Percentiles rank a stretch among this genome's conserved stretches.
phyloP scores from a whole-genome alignment of 2,888 invertebrate species.

The Oscheius sp. region DNA sequence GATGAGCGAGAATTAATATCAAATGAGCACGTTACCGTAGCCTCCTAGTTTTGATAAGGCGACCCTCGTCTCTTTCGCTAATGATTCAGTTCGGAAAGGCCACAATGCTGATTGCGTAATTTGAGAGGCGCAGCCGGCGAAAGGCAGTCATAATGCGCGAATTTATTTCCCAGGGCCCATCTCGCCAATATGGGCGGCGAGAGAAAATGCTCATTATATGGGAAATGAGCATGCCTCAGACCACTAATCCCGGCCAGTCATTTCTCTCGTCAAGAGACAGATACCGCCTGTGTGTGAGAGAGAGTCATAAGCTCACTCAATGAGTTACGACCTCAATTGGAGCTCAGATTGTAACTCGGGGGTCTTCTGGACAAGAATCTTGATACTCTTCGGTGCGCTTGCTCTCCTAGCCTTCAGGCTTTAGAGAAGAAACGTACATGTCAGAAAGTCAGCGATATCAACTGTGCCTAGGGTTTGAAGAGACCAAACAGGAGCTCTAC shows the following conservation, averaged over 20 bases:
- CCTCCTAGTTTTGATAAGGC: not conserved
- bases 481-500: too few species aligned
- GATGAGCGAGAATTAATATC: constrained; percentile 31
- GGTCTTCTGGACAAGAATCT: too few species aligned
- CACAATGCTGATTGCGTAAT: constrained; percentile 30
- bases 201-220: constrained; percentile 36
- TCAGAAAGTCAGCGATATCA: too few species aligned
- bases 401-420: too few species aligned
- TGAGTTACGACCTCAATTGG: too few species aligned
- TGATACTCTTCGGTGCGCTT: too few species aligned
- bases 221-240: constrained; percentile 22
- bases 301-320: not conserved
- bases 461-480: too few species aligned
- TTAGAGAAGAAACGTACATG: too few species aligned
- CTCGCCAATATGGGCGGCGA: constrained; percentile 24
- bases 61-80: not conserved
- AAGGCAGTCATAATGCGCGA: constrained; percentile 35
- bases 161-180: constrained; percentile 32
- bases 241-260: constrained; percentile 19
- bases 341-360: too few species aligned
- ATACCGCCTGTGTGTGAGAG: not conserved
- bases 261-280: not conserved
- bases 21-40: constrained; percentile 14
- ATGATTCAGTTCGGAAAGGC: not conserved
- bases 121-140: constrained; percentile 26